Evolutionary conservation across 2,888 invertebrate genomes (phyloP).

Genomic region (Cynaeus angustus): DNA sequence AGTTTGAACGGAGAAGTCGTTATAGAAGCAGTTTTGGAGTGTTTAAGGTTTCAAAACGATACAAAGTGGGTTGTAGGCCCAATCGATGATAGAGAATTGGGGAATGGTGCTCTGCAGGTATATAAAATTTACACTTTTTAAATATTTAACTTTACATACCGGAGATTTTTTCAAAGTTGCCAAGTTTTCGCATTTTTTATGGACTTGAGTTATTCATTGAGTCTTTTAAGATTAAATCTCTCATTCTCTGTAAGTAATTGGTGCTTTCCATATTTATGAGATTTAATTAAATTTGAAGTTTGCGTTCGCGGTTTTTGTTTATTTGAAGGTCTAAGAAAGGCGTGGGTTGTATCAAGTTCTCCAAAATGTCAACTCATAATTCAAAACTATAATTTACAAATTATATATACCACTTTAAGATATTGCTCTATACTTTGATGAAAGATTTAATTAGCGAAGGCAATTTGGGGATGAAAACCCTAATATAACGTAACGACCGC

Average conservation of each 20-base stretch:
- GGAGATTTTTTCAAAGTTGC: slow-evolving; percentile 4
- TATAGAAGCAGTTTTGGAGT: not conserved
- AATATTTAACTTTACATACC: not conserved
- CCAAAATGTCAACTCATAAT: not conserved
- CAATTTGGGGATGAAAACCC: slow-evolving; percentile 6
- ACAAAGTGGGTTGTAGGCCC: not conserved
- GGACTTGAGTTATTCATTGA: slow-evolving; percentile 23
- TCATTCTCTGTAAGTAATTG: slow-evolving; percentile 19
- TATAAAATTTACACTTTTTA: not conserved
- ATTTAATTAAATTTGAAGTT: slow-evolving; percentile 20
- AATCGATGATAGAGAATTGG: not conserved
- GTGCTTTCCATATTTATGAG: slow-evolving; percentile 27
- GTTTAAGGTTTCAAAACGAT: not conserved
- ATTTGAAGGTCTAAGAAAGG: not conserved
- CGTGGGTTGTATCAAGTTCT: no score
- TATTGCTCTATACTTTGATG: not conserved
- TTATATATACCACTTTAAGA: not conserved
- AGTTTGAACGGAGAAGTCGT: not conserved
- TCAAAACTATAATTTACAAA: not conserved
- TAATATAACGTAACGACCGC: not conserved
- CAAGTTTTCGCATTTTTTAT: slow-evolving; percentile 12
- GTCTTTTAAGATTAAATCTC: slow-evolving; percentile 17
- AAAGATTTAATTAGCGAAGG: slow-evolving; percentile 3
- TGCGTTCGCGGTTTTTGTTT: slow-evolving; percentile 7
- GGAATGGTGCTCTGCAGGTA: not conserved